Percentiles rank a stretch among this genome's conserved stretches.
These are phyloP conservation scores for Odiellus spinosus DNA, from an alignment of 2,888 invertebrate genomes.

Conservation along the genomic window DNA sequence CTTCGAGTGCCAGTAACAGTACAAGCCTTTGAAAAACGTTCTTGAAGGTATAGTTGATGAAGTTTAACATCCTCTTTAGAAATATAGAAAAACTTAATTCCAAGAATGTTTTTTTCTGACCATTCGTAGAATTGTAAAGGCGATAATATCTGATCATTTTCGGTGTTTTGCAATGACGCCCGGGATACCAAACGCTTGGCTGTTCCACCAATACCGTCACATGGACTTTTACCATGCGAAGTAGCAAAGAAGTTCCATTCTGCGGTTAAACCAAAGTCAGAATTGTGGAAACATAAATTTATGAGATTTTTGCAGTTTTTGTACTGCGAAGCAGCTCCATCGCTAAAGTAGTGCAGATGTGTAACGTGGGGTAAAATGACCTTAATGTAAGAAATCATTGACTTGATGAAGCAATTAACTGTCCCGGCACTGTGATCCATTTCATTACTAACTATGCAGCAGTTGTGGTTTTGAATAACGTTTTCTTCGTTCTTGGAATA, in stretches of 20 bases:
- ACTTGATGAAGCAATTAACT: no score
- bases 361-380: no score
- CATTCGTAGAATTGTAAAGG: background rate
- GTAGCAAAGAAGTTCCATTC: constrained; percentile 21
- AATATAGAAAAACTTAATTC: background rate
- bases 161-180: constrained; percentile 5
- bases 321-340: constrained; percentile 20
- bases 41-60: no score
- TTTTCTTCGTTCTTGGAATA: constrained; percentile 2
- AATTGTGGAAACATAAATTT: constrained; percentile 18
- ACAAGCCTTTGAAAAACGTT: background rate
- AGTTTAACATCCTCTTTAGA: background rate
- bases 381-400: no score
- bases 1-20: constrained; percentile 1
- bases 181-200: constrained; percentile 13
- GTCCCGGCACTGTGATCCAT: no score
- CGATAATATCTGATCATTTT: background rate
- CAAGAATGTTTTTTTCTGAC: background rate
- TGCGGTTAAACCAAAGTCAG: constrained; percentile 18
- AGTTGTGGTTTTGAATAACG: no score
- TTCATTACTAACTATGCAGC: no score
- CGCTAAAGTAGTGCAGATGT: constrained; percentile 18
- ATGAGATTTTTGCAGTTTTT: constrained; percentile 21
- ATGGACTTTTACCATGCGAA: constrained; percentile 20
- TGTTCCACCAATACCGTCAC: constrained; percentile 21